Base-by-base conservation (phyloP, 1,140 invertebrate species). In the Anoplolepis gracilipes region DNA sequence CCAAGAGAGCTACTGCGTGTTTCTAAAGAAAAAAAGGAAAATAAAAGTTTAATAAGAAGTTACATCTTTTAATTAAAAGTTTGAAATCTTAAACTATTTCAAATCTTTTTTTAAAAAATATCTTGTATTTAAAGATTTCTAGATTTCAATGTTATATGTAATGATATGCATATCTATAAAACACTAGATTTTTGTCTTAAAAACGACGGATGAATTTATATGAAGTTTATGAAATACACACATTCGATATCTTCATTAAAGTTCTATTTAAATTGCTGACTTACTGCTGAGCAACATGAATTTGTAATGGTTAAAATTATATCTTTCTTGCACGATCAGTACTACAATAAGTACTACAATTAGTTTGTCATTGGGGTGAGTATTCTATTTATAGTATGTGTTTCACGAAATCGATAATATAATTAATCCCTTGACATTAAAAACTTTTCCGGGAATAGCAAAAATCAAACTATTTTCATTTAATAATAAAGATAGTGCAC, bases 241-340 rank as follows among this genome's bases (percentile, higher is more conserved):
- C 6, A 16, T 28, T 19, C 4, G 13, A 16, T 19, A 16, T 16
- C 28, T 62, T 16, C 6, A 30, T 33, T 46, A 33, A 49, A 64
- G 1, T 62, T 77, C 30, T 13, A 64, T 61, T 77, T 1, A 16
- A 65, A 36, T 2, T 13, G 2, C 7, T 19, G 28, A 22, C 10
- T 33, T 33, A 1, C 19, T 28, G n/a, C n/a, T 36, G 42, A 79
- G 46, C 33, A 22, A 79, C 46, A 53, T 2, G 5, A 53, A 67
- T 49, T 79, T 13, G 61, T 13, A 11, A 28, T 36, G 46, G 7
- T 39, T 39, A 55, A 67, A 79, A 6, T 39, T 67, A 69, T 42
- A 53, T 49, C 39, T 78, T 53, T 78, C 46, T 53, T 67, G 33
- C 62, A 79, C n/a, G 62, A 67, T 79, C 61, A 78, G 28, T 65